Evolutionary conservation across 1,140 invertebrate species (phyloP), one percentile per base, ranked within the genome.

Genomic region (Drepana arcuata): DNA sequence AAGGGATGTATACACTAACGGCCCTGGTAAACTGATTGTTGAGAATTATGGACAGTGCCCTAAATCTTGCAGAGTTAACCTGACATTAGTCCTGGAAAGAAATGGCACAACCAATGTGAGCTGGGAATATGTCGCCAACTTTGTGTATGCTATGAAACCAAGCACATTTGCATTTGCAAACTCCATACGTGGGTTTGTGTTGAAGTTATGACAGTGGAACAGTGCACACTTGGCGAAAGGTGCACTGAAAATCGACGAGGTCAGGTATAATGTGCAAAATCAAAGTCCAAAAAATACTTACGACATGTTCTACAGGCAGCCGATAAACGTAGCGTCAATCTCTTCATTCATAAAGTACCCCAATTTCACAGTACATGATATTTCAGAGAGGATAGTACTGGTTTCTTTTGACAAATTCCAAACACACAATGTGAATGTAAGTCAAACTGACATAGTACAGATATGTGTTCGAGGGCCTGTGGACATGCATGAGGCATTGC

Each of bases 151-250:
- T 1, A 90, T 91, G 79, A 85, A 84, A 28, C 90, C 90, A 0
- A 88, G 86, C 7, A 84, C 87, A n/a, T 85, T 91, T 57, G 74
- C 84, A 10, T 88, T 90, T 41, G 74, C 84, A 26, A 88, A 87
- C 42, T 80, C 84, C 2, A 86, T 90, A 25, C 83, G 86, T 14
- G 91, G 91, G 0, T 93, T 93, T 78, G 88, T 91, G 13, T 73
- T 94, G 26, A 93, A 94, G 82, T 90, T 92, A 66, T 93, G 92
- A 92, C 87, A 91, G 51, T 93, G 90, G 90, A 86, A 85, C 38
- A 81, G 75, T 68, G 79, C 72, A 71, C 75, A 75, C 63, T 39
- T 69, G 13, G 64, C 71, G 31, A 80, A 80, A 55, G 73, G 69
- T 73, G 65, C 70, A 66, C 75, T 68, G 14, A 79, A 82, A 64